phyloP scores from a whole-genome alignment of 2,113 vertebrate species.

The Embiotoca jacksoni region DNA sequence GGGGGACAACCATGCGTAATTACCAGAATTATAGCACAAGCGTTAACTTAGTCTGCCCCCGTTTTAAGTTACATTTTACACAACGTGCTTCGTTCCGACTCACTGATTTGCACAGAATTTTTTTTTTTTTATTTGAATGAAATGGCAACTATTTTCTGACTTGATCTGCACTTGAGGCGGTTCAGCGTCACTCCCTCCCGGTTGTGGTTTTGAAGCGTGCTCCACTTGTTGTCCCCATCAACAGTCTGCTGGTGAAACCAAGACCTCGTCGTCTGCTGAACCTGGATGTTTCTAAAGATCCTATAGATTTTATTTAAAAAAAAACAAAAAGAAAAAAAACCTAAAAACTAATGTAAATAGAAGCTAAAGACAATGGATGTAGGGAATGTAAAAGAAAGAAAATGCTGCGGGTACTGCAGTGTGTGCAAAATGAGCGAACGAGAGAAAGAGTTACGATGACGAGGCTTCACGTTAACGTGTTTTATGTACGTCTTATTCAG shows the following conservation, averaged over 20 bases:
- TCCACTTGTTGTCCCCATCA: conserved; percentile 12
- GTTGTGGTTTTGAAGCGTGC: conserved; percentile 9
- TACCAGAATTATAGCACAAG: conserved; percentile 39
- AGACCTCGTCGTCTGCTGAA: conserved; percentile 48
- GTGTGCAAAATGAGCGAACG: neutral
- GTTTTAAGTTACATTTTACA: neutral
- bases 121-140: neutral
- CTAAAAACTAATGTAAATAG: conserved; percentile 45
- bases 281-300: conserved; percentile 60
- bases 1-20: neutral
- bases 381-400: neutral
- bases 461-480: neutral
- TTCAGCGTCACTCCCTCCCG: neutral
- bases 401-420: conserved; percentile 30
- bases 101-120: neutral
- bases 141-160: neutral
- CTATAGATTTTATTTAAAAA: conserved; percentile 65
- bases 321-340: conserved; percentile 54
- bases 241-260: conserved; percentile 17
- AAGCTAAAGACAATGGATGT: conserved; percentile 50
- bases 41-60: neutral
- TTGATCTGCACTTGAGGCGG: neutral
- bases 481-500: conserved; percentile 12
- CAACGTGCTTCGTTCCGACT: neutral
- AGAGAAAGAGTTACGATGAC: conserved; percentile 1